Conservation (phyloP, 2,113 vertebrate species). For the Barnardius zonarius region DNA sequence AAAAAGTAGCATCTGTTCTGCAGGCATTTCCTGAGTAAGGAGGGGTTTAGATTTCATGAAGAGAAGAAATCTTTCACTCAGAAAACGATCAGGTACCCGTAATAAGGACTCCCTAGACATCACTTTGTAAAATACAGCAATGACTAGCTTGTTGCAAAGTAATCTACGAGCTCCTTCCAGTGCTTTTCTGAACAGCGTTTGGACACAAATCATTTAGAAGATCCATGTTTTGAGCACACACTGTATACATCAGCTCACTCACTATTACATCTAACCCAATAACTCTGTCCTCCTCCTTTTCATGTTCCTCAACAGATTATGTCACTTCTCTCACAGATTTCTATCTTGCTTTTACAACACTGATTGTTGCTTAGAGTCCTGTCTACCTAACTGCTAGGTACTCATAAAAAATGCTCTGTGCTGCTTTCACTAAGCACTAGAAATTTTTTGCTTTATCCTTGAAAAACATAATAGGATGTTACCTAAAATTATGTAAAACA, state of each 20-base stretch:
- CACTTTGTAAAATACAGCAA: slow-evolving; percentile 4
- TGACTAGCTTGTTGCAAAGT: neutral
- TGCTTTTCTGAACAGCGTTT: neutral
- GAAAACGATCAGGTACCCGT: neutral
- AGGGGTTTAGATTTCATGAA: neutral
- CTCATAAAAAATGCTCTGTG: neutral
- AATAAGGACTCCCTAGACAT: neutral
- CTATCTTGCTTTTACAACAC: neutral
- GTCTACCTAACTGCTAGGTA: neutral
- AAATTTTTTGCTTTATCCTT: neutral
- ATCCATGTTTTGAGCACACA: neutral
- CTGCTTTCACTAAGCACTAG: neutral
- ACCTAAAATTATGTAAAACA: neutral
- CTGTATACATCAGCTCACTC: neutral
- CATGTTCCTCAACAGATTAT: neutral
- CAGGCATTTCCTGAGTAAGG: neutral
- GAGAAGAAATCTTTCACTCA: slow-evolving; percentile 3
- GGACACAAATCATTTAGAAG: neutral
- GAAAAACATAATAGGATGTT: neutral
- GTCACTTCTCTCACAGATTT: neutral
- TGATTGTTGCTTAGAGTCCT: neutral
- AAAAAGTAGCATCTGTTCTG: neutral
- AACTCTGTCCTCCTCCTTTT: neutral
- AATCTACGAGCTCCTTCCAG: neutral
- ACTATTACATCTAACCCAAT: neutral